Evolutionary conservation across 2,113 vertebrate species (phyloP).

Genomic region (Elanus axillaris): DNA sequence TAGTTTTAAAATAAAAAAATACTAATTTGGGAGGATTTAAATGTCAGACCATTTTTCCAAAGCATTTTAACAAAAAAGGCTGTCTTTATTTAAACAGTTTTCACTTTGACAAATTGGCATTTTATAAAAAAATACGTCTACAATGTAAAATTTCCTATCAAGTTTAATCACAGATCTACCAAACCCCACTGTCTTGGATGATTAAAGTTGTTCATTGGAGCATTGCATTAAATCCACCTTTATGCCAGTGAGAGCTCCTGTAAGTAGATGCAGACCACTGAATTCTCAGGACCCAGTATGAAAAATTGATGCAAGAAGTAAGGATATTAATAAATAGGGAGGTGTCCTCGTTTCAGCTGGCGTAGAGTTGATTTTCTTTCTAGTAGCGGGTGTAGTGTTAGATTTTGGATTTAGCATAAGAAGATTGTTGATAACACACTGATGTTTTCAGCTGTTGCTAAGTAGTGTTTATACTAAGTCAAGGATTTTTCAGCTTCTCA

Average conservation of each 20-base stretch:
- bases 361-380: too few species aligned
- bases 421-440: too few species aligned
- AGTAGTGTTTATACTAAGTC: too few species aligned
- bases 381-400: too few species aligned
- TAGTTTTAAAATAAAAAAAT: background rate
- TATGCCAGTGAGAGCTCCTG: background rate
- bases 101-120: background rate
- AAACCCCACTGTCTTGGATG: background rate
- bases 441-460: too few species aligned
- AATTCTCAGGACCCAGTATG: background rate
- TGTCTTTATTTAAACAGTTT: background rate
- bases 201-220: background rate
- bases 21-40: background rate
- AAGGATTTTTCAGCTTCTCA: too few species aligned
- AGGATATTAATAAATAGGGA: background rate
- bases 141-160: background rate
- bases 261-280: background rate
- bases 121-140: background rate
- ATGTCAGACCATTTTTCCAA: background rate
- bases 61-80: background rate
- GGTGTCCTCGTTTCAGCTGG: too few species aligned
- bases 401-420: too few species aligned
- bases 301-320: background rate
- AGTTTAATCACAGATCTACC: background rate
- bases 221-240: background rate